phyloP scores from a whole-genome alignment of 2,888 invertebrate species.

The Myathropa florea region DNA sequence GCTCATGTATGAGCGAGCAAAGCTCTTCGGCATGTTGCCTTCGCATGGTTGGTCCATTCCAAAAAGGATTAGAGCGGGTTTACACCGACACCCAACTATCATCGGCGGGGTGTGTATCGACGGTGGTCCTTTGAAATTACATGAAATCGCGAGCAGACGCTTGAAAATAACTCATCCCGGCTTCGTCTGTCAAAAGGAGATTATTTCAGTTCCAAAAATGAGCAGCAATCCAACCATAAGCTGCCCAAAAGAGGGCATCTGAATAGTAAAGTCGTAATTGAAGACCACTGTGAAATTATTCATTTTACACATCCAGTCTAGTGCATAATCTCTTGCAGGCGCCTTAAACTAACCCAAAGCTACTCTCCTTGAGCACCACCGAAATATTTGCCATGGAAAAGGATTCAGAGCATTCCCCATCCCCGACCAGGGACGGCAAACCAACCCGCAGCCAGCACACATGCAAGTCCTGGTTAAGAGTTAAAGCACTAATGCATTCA shows the following conservation, averaged over 20 bases:
- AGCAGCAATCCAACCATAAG: background rate
- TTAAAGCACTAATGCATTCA: conserved; percentile 10
- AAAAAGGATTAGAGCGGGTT: background rate
- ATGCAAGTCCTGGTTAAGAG: background rate
- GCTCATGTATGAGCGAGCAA: background rate
- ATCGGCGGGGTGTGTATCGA: too few species aligned
- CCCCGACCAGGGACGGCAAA: too few species aligned
- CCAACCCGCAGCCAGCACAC: background rate
- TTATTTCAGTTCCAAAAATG: background rate
- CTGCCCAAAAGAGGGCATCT: background rate
- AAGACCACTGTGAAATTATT: background rate
- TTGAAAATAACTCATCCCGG: too few species aligned
- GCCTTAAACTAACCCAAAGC: background rate
- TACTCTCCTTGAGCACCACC: background rate
- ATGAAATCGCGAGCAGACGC: background rate
- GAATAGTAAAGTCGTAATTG: background rate
- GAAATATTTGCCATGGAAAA: background rate
- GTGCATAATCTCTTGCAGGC: background rate
- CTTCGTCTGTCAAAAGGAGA: background rate
- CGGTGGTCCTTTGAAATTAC: background rate
- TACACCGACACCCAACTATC: background rate
- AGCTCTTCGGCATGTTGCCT: too few species aligned
- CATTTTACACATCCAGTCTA: background rate
- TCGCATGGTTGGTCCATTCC: too few species aligned
- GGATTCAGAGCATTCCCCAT: background rate